Conservation (phyloP, 1,140 invertebrate species). For the Calycopis cecrops region DNA sequence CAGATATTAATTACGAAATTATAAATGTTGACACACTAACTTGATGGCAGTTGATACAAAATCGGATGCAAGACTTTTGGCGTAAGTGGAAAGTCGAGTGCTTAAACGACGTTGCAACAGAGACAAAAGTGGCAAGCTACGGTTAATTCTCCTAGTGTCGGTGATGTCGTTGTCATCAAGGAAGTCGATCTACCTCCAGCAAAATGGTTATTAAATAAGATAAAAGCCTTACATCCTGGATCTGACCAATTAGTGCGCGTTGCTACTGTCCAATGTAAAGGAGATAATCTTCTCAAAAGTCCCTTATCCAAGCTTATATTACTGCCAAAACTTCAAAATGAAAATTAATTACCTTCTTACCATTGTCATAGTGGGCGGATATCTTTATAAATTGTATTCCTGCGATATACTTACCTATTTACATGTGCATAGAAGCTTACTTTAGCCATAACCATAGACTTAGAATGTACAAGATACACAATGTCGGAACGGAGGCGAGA, state of each 20-base stretch:
- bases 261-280: slow-evolving; percentile 17
- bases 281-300: slow-evolving; percentile 17
- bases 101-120: slow-evolving; percentile 31
- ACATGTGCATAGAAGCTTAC: too few species aligned
- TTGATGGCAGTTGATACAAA: slow-evolving; percentile 35
- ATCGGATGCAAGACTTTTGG: slow-evolving; percentile 33
- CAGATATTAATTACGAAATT: slow-evolving; percentile 24
- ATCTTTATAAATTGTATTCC: too few species aligned
- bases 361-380: too few species aligned
- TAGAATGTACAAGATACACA: too few species aligned
- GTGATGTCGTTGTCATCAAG: slow-evolving; percentile 33
- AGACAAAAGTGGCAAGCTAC: too few species aligned
- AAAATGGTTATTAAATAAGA: slow-evolving; percentile 44
- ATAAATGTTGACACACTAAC: slow-evolving; percentile 20
- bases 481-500: too few species aligned
- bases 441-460: too few species aligned
- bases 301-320: slow-evolving; percentile 17
- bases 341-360: too few species aligned
- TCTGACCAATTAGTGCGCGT: slow-evolving; percentile 21
- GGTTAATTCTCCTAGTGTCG: too few species aligned
- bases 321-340: slow-evolving; percentile 16
- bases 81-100: slow-evolving; percentile 31
- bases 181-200: slow-evolving; percentile 34
- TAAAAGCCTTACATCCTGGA: slow-evolving; percentile 29
- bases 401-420: too few species aligned